These are phyloP conservation scores for Polypedilum pembai DNA, from an alignment of 1,140 invertebrate species.

Conservation along the genomic window DNA sequence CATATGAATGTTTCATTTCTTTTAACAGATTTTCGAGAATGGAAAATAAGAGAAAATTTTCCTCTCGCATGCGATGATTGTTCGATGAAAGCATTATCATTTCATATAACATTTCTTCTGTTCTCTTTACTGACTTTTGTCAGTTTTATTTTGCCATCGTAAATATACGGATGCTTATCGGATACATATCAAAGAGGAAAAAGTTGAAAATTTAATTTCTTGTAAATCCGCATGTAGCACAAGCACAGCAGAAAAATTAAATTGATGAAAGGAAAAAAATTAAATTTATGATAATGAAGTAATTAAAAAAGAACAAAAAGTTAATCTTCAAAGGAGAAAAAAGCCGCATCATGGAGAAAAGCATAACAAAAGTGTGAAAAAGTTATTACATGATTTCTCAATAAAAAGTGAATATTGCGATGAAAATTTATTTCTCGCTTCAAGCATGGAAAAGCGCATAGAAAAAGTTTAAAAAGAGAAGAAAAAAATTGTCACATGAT, in stretches of 20 bases:
- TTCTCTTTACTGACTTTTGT: not conserved
- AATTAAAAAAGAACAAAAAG: not conserved
- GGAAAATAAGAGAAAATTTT: not conserved
- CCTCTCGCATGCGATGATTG: not conserved
- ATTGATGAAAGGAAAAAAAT: not conserved
- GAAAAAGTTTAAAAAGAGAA: not conserved
- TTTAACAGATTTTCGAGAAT: not conserved
- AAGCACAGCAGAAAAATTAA: not conserved
- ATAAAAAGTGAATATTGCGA: not conserved
- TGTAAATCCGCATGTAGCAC: too few relatives aligned
- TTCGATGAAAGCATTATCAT: slow-evolving; percentile 12
- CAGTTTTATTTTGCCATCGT: slow-evolving; percentile 23
- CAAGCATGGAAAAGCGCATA: not conserved
- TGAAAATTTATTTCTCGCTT: slow-evolving; percentile 5
- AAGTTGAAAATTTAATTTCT: too few relatives aligned
- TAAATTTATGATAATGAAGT: not conserved
- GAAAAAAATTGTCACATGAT: not conserved
- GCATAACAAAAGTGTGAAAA: not conserved
- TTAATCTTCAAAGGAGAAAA: not conserved
- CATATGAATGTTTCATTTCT: not conserved
- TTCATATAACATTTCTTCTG: not conserved
- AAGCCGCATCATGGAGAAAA: not conserved
- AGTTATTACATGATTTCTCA: not conserved
- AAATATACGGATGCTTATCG: slow-evolving; percentile 26
- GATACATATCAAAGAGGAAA: not conserved